Conservation (phyloP, 2,888 invertebrate genomes). For the Vanessa cardui region DNA sequence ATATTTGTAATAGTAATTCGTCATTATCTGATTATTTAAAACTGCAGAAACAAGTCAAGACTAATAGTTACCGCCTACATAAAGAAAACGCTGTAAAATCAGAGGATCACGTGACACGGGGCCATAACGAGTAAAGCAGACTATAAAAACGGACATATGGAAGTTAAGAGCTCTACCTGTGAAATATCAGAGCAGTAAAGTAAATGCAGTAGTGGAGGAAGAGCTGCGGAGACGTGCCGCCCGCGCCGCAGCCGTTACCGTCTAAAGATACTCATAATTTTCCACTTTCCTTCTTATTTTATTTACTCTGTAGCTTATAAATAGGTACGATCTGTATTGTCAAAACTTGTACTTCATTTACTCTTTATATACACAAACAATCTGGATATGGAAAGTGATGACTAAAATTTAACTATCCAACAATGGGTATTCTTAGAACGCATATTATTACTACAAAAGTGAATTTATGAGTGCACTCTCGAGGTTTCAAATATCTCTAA, state of each 20-base stretch:
- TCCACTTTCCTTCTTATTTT: conserved; percentile 16
- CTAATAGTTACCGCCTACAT: not conserved
- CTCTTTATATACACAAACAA: too few relatives aligned
- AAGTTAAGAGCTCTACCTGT: conserved; percentile 81
- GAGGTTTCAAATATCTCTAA: conserved; percentile 81
- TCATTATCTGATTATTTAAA: too few relatives aligned
- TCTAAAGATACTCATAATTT: conserved; percentile 44
- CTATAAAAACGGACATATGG: conserved; percentile 80
- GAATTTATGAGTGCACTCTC: conserved; percentile 82
- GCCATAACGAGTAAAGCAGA: conserved; percentile 75
- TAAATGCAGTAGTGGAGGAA: conserved; percentile 69
- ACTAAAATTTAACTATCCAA: conserved; percentile 46
- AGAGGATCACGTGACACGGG: conserved; percentile 75
- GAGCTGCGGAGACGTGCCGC: conserved; percentile 68
- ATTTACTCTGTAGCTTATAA: conserved; percentile 14
- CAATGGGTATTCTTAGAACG: conserved; percentile 69
- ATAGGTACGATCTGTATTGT: not conserved
- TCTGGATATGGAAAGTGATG: not conserved
- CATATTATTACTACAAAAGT: conserved; percentile 76
- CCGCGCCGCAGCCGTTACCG: conserved; percentile 45
- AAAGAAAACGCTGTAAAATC: conserved; percentile 42
- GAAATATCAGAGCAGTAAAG: conserved; percentile 82
- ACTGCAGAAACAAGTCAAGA: too few relatives aligned
- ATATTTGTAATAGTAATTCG: too few relatives aligned
- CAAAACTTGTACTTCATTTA: too few relatives aligned